These are phyloP conservation scores for Amazona vittata DNA, from an alignment of 2,113 vertebrate genomes.

Conservation along the genomic window DNA sequence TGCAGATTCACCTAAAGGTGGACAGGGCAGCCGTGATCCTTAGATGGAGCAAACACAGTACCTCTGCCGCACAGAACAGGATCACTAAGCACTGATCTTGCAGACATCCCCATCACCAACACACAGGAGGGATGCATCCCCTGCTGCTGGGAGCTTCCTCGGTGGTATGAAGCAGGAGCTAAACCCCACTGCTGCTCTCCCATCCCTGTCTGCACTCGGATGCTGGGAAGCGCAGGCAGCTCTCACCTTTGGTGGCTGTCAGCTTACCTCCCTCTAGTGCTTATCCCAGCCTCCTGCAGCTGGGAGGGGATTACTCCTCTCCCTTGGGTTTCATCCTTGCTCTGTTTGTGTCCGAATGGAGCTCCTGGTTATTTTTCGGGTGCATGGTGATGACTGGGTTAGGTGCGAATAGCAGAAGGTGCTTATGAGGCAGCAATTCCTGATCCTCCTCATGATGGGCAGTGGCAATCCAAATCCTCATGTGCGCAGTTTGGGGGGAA, in stretches of 20 bases:
- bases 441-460: neutral
- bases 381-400: neutral
- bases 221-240: neutral
- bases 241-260: neutral
- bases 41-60: fast-evolving
- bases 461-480: neutral
- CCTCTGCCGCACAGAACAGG: neutral
- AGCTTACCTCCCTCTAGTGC: slow-evolving; percentile 44
- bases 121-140: neutral
- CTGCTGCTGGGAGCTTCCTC: neutral
- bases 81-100: neutral
- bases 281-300: neutral
- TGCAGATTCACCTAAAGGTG: neutral
- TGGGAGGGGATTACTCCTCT: neutral
- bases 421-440: neutral
- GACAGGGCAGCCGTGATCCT: neutral
- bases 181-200: neutral
- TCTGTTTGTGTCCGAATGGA: neutral
- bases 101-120: neutral
- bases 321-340: neutral
- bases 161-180: neutral
- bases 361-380: neutral
- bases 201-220: fast-evolving
- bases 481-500: fast-evolving
- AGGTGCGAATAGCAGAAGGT: neutral